Percentiles rank a stretch among this genome's conserved stretches.
phyloP scores from a whole-genome alignment of 2,113 vertebrate species.

The Clarias gariepinus region DNA sequence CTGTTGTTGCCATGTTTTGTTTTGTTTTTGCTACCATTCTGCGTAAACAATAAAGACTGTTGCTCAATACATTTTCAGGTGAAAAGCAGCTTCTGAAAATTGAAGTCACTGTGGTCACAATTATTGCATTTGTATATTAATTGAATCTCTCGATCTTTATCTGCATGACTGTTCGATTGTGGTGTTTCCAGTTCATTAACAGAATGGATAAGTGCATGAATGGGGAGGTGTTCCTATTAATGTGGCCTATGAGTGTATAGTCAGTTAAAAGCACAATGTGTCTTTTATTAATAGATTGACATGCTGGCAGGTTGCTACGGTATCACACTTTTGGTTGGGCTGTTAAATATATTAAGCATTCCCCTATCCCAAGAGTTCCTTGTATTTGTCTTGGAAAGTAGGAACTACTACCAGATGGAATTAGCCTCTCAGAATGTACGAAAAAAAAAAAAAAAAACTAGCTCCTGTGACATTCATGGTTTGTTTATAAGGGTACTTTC shows the following conservation, averaged over 20 bases:
- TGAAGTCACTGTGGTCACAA: too few relatives aligned
- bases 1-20: not conserved
- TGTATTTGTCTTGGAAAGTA: conserved; percentile 28
- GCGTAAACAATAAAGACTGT: not conserved
- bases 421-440: not conserved
- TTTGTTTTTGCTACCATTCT: too few relatives aligned
- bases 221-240: not conserved
- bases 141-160: not conserved
- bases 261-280: not conserved
- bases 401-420: conserved; percentile 6
- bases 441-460: not conserved
- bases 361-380: not conserved
- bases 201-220: not conserved
- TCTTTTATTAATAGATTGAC: not conserved
- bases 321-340: not conserved
- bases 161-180: not conserved
- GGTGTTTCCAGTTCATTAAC: not conserved
- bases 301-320: not conserved
- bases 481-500: not conserved
- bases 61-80: not conserved
- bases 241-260: not conserved
- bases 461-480: not conserved
- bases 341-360: not conserved
- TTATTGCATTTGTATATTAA: not conserved
- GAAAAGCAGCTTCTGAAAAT: not conserved